phyloP scores from a whole-genome alignment of 23 tunicate species.

The Trididemnum miniatum region DNA sequence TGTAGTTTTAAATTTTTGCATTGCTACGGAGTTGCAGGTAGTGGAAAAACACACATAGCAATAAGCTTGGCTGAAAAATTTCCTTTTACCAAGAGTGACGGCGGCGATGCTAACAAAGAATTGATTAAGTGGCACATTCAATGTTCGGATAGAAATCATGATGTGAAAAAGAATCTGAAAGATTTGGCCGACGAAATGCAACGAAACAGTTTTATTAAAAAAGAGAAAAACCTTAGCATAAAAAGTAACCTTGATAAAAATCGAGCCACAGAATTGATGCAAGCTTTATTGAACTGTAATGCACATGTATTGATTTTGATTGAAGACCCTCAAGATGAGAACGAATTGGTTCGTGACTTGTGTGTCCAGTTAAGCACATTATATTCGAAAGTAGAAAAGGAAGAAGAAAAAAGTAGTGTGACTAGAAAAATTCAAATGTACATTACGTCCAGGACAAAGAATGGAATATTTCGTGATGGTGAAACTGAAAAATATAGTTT shows the following conservation, averaged over 20 bases:
- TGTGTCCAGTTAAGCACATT: background rate
- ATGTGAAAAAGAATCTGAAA: slow-evolving; percentile 18
- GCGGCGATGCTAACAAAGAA: no score
- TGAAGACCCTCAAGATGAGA: background rate
- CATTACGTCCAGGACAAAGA: no score
- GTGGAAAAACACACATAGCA: no score
- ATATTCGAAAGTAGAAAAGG: background rate
- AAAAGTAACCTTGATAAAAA: background rate
- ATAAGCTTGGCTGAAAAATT: no score
- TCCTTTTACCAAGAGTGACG: no score
- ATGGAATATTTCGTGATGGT: no score
- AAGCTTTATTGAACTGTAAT: background rate
- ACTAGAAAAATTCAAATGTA: slow-evolving; percentile 23
- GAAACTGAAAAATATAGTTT: no score
- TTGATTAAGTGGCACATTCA: background rate
- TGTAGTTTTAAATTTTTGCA: no score
- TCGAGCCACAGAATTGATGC: background rate
- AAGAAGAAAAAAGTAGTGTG: no score
- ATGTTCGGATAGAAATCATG: slow-evolving; percentile 33
- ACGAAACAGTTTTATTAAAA: background rate
- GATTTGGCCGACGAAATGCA: slow-evolving; percentile 22
- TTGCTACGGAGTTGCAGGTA: no score
- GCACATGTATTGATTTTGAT: background rate
- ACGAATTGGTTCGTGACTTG: background rate
- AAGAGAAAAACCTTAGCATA: background rate